These are phyloP conservation scores for Echinops telfairi DNA, from an alignment of 2,113 vertebrate species.

Conservation along the genomic window DNA sequence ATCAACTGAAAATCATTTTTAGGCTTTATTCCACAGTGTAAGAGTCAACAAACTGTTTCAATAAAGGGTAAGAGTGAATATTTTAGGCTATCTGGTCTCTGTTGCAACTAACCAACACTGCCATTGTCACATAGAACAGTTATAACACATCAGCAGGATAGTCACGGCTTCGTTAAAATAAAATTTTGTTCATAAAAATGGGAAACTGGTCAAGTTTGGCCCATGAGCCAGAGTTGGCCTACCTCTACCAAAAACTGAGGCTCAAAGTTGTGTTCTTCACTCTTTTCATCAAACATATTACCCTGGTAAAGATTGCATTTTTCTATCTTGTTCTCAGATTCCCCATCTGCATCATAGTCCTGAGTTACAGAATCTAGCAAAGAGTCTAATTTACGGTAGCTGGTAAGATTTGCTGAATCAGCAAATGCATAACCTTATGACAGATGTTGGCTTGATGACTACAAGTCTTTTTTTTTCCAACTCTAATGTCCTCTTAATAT, in stretches of 20 bases:
- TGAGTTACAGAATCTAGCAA: neutral
- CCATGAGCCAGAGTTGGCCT: neutral
- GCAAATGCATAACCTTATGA: neutral
- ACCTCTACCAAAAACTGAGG: neutral
- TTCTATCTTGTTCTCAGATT: neutral
- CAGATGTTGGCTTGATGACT: neutral
- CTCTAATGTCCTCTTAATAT: constrained; percentile 73
- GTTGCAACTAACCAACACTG: neutral
- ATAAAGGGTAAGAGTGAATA: neutral
- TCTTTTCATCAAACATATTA: neutral
- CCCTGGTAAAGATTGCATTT: neutral
- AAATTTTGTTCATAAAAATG: constrained; percentile 26
- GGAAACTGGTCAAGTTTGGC: neutral
- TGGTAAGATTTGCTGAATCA: neutral
- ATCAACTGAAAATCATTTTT: neutral
- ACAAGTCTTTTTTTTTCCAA: constrained; percentile 24
- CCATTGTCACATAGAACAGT: neutral
- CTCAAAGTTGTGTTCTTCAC: neutral
- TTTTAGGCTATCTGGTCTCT: neutral
- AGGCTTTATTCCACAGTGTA: neutral
- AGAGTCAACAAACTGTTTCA: neutral
- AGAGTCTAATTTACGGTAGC: neutral
- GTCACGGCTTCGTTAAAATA: neutral
- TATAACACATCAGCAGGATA: neutral
- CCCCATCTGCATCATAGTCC: neutral